Percentiles rank a stretch among this genome's conserved stretches.
Evolutionary conservation across 30 jellyfish, hydroid and myxozoan genomes (phyloP).

Genomic region (Cassiopea andromeda): DNA sequence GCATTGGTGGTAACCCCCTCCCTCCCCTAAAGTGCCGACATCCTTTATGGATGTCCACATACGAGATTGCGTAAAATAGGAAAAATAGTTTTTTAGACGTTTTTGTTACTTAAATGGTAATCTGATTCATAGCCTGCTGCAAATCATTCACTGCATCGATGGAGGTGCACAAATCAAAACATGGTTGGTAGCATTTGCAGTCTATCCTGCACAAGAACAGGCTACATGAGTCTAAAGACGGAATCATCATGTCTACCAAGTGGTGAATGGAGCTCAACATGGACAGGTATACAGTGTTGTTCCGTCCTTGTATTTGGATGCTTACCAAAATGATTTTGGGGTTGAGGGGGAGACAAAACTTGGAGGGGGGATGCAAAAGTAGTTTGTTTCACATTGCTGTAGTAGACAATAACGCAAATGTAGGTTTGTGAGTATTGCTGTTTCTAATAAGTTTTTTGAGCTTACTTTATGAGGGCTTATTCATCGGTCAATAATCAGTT

Average conservation of each 20-base stretch:
- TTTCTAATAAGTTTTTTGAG: too few species aligned
- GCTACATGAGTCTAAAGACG: constrained; percentile 19
- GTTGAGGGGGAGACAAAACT: not conserved
- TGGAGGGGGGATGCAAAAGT: too few species aligned
- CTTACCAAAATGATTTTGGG: not conserved
- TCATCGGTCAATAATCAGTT: too few species aligned
- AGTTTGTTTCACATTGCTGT: too few species aligned
- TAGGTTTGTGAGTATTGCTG: too few species aligned
- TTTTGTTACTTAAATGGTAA: not conserved
- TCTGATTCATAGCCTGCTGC: not conserved
- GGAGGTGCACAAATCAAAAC: constrained; percentile 37
- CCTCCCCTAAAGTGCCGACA: too few species aligned
- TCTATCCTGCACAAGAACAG: constrained; percentile 13
- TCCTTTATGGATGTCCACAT: too few species aligned
- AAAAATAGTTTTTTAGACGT: not conserved
- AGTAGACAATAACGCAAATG: too few species aligned
- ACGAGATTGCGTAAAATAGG: not conserved
- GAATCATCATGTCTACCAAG: constrained; percentile 30
- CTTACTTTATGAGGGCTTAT: too few species aligned
- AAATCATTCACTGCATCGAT: constrained; percentile 5
- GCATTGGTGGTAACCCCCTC: too few species aligned
- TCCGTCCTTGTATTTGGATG: not conserved
- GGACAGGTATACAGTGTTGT: constrained; percentile 35
- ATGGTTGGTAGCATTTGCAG: constrained; percentile 51
- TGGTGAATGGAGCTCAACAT: constrained; percentile 42